Percentiles rank a stretch among this genome's conserved stretches.
Evolutionary conservation across 1,140 invertebrate species (phyloP).

Genomic region (Charaxes varanes): DNA sequence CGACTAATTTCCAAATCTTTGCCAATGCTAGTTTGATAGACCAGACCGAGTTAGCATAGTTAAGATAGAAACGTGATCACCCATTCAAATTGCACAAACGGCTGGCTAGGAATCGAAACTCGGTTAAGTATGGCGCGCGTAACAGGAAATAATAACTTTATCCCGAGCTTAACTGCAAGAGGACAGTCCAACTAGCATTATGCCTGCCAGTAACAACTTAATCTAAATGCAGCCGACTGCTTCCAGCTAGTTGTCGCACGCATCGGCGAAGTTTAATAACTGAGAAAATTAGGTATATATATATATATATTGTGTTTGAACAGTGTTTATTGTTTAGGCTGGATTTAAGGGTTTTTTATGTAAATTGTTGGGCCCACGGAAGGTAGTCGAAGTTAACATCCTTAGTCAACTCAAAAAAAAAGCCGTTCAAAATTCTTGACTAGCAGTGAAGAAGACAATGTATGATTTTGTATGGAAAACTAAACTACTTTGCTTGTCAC

Average conservation of each 20-base stretch:
- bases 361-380: too few relatives aligned
- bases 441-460: too few relatives aligned
- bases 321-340: too few relatives aligned
- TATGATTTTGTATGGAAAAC: too few relatives aligned
- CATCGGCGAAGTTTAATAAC: constrained; percentile 63
- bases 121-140: constrained; percentile 59
- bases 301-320: too few relatives aligned
- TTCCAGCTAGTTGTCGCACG: constrained; percentile 48
- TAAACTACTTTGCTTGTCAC: too few relatives aligned
- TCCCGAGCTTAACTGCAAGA: constrained; percentile 53
- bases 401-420: too few relatives aligned
- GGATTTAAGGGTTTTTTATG: too few relatives aligned
- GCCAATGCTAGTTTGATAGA: constrained; percentile 45
- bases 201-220: constrained; percentile 71
- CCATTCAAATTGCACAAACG: constrained; percentile 62
- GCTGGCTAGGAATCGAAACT: constrained; percentile 60
- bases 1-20: constrained; percentile 28
- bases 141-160: constrained; percentile 72
- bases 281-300: constrained; percentile 43
- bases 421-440: too few relatives aligned
- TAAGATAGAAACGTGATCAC: constrained; percentile 56
- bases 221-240: constrained; percentile 67
- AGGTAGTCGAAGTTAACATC: too few relatives aligned
- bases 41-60: constrained; percentile 43
- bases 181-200: constrained; percentile 67